Conservation (phyloP, 2,113 vertebrate genomes). For the Sula dactylatra region DNA sequence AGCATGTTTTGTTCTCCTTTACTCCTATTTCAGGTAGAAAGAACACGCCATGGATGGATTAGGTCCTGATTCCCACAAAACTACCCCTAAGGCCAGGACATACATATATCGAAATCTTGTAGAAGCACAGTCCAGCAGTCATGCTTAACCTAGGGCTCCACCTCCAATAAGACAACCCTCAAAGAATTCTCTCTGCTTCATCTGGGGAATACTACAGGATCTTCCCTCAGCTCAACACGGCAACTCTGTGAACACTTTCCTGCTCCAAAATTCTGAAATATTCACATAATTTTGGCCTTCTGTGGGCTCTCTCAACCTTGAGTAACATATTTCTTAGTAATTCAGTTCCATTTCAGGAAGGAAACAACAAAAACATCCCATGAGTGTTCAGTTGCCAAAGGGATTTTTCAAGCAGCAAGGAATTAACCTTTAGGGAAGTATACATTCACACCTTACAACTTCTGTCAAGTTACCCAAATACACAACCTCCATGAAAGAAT, state of each 20-base stretch:
- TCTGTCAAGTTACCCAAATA: not conserved
- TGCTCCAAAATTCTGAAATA: not conserved
- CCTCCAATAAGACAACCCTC: not conserved
- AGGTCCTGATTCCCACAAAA: not conserved
- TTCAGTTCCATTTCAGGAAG: not conserved
- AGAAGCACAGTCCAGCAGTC: not conserved
- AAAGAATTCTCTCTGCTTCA: not conserved
- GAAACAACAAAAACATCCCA: not conserved
- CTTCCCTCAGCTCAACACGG: not conserved
- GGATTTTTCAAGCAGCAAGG: not conserved
- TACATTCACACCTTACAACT: not conserved
- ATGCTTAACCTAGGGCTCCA: rapidly evolving
- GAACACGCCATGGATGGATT: not conserved
- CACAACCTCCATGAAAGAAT: not conserved
- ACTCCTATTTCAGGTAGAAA: not conserved
- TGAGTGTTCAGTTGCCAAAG: not conserved
- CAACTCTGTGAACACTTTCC: not conserved
- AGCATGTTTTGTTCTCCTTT: not conserved
- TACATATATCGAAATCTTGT: not conserved
- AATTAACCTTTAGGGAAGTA: not conserved
- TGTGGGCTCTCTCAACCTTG: not conserved
- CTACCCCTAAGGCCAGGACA: not conserved
- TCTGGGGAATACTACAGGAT: not conserved
- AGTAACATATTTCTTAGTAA: not conserved
- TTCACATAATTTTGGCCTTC: not conserved